Conservation (phyloP, 1,140 invertebrate genomes). For the Eumaeus atala region DNA sequence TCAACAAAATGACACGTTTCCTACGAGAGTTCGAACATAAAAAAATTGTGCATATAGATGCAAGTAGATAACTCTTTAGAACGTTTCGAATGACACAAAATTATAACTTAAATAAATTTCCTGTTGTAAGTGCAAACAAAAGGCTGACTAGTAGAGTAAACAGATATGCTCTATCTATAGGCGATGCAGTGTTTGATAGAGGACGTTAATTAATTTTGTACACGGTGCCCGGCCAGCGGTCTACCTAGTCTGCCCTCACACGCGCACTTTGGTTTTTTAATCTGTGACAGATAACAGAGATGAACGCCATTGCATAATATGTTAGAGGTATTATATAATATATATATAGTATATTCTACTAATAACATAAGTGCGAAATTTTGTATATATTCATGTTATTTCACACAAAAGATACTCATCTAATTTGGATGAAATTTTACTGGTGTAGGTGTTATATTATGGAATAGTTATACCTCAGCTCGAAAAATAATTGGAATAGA, state of each 20-base stretch:
- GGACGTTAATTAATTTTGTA: constrained; percentile 53
- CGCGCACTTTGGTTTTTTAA: constrained; percentile 26
- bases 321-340: no score
- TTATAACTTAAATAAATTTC: constrained; percentile 73
- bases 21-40: constrained; percentile 29
- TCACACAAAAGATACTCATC: no score
- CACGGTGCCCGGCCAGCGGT: constrained; percentile 31
- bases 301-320: not conserved
- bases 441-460: no score
- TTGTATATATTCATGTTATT: no score
- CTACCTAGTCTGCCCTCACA: constrained; percentile 27
- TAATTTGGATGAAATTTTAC: no score
- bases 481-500: no score
- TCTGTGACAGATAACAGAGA: constrained; percentile 22
- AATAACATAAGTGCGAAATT: no score
- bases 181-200: constrained; percentile 61
- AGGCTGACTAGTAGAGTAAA: constrained; percentile 50
- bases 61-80: constrained; percentile 56
- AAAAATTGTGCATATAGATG: constrained; percentile 36
- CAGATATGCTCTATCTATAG: constrained; percentile 57
- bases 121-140: constrained; percentile 62
- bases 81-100: constrained; percentile 61
- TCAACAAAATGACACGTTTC: constrained; percentile 46
- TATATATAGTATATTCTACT: no score
- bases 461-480: no score